phyloP scores from a whole-genome alignment of 1,140 invertebrate genomes.

The Drosophila saltans region DNA sequence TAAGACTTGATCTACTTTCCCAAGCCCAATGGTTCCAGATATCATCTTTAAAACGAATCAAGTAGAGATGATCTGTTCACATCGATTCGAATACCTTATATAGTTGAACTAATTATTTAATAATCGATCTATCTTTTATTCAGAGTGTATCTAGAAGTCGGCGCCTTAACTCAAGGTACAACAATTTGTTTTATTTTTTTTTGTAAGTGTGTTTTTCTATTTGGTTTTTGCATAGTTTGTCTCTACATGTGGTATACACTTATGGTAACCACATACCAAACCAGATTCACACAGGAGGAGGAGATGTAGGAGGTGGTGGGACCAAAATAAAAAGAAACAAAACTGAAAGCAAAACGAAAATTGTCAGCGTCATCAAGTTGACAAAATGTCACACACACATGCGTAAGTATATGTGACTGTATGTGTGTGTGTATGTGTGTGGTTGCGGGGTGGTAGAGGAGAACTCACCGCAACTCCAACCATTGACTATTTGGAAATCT shows the following conservation, averaged over 20 bases:
- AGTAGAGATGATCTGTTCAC: too few relatives aligned
- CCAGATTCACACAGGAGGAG: conserved; percentile 5
- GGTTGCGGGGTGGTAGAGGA: not conserved
- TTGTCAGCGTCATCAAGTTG: conserved; percentile 37
- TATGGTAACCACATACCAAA: conserved; percentile 22
- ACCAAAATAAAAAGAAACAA: conserved; percentile 8
- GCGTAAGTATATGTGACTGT: not conserved
- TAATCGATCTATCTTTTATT: too few relatives aligned
- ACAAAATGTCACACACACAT: conserved; percentile 30
- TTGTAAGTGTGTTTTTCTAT: not conserved
- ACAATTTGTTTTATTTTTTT: not conserved
- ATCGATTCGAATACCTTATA: too few relatives aligned
- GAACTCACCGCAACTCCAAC: not conserved
- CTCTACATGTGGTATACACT: conserved; percentile 7
- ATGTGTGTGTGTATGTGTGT: not conserved
- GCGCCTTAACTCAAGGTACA: too few relatives aligned
- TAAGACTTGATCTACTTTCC: too few relatives aligned
- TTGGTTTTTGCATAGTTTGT: conserved; percentile 11
- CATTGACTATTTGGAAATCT: conserved; percentile 11
- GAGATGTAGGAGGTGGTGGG: too few relatives aligned
- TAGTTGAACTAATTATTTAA: too few relatives aligned
- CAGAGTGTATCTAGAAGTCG: not conserved
- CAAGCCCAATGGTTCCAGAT: too few relatives aligned
- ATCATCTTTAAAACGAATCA: too few relatives aligned
- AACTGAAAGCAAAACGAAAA: conserved; percentile 24